These are phyloP conservation scores for Pantherophis alleghaniensis DNA, from an alignment of 2,797 vertebrate species.

Conservation along the genomic window DNA sequence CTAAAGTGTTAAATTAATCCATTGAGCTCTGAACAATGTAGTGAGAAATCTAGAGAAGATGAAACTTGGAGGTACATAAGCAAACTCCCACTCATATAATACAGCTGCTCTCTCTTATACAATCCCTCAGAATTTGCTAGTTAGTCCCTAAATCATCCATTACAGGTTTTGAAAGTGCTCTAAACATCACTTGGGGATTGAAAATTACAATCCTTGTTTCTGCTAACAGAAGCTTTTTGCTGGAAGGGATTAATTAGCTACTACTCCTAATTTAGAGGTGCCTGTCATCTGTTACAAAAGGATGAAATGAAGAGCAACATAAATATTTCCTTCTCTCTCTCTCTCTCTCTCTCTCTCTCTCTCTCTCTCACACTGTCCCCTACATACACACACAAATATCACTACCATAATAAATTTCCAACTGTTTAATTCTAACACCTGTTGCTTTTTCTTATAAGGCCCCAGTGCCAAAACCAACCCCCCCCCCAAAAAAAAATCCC, in stretches of 20 bases:
- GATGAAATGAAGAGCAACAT: background rate
- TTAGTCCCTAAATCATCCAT: background rate
- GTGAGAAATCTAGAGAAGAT: background rate
- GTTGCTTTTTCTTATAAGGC: background rate
- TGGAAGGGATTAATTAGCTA: background rate
- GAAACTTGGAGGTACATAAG: background rate
- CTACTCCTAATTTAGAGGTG: background rate
- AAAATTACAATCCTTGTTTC: background rate
- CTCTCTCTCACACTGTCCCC: background rate
- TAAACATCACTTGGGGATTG: background rate
- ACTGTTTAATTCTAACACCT: background rate
- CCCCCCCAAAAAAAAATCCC: background rate
- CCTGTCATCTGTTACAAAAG: background rate
- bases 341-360: background rate
- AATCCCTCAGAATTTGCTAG: background rate
- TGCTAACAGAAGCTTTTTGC: background rate
- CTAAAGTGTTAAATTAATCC: constrained; percentile 2
- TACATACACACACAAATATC: background rate
- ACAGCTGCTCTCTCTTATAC: background rate
- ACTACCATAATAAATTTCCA: background rate
- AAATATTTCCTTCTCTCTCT: background rate
- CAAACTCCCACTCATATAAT: background rate
- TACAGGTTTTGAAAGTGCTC: background rate
- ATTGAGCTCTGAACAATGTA: background rate
- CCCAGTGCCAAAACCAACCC: background rate